phyloP scores from a whole-genome alignment of 2,797 vertebrate species.

The Urocyon cinereoargenteus region DNA sequence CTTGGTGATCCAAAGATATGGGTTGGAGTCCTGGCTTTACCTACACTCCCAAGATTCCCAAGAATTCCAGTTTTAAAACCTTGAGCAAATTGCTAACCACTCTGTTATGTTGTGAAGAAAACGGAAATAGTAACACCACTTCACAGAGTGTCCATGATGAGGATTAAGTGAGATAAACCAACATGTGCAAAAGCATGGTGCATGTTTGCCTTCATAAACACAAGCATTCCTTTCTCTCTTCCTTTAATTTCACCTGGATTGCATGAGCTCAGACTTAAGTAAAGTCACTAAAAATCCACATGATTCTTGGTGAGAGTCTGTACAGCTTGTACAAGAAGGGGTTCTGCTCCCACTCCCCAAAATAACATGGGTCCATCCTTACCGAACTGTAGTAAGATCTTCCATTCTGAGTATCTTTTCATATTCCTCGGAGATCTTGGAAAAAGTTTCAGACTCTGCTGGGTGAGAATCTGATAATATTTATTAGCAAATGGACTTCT shows the following conservation, averaged over 20 bases:
- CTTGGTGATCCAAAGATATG: background rate
- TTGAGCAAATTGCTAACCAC: background rate
- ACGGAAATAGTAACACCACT: background rate
- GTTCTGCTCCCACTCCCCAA: background rate
- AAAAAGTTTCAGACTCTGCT: conserved; percentile 52
- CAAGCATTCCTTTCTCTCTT: background rate
- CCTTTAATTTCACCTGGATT: background rate
- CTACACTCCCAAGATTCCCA: background rate
- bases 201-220: background rate
- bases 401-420: conserved; percentile 53
- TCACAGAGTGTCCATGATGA: background rate
- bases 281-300: background rate
- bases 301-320: background rate
- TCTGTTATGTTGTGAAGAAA: background rate
- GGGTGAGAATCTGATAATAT: background rate
- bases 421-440: background rate
- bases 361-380: background rate
- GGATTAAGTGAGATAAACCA: background rate
- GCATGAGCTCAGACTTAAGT: background rate
- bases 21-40: background rate
- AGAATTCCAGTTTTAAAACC: background rate
- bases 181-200: background rate
- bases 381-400: conserved; percentile 62
- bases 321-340: too few species aligned
- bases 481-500: background rate